These are phyloP conservation scores for Lepidotrigona ventralis DNA, from an alignment of 1,140 invertebrate species.

Conservation along the genomic window DNA sequence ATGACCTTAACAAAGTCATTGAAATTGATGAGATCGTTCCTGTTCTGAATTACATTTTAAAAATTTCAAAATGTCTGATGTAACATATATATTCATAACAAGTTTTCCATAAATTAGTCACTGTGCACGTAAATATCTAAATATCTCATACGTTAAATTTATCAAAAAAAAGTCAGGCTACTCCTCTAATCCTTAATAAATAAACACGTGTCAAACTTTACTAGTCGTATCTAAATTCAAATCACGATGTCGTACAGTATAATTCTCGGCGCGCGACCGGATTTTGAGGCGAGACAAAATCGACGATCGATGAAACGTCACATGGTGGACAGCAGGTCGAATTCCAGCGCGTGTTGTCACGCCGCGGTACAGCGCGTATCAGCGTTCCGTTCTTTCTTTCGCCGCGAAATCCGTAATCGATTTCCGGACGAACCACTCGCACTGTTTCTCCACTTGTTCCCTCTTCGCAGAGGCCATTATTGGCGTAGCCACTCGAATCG, in stretches of 20 bases:
- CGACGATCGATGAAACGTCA: not conserved
- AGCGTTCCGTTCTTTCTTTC: slow-evolving; percentile 6
- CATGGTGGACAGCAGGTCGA: slow-evolving; percentile 19
- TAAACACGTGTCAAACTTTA: not conserved
- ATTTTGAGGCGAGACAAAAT: not conserved
- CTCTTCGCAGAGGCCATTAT: slow-evolving; percentile 1
- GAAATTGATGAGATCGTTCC: no score
- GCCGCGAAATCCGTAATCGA: slow-evolving; percentile 51
- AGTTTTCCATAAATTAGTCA: no score
- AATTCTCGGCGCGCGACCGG: not conserved
- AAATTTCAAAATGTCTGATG: no score
- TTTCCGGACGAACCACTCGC: slow-evolving; percentile 33
- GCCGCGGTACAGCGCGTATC: slow-evolving; percentile 12
- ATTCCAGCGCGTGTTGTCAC: slow-evolving; percentile 37
- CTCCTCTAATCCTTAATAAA: not conserved
- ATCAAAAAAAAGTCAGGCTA: not conserved
- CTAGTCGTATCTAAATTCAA: not conserved
- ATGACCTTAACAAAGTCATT: no score
- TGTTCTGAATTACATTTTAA: no score
- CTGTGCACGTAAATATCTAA: no score
- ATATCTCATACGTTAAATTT: no score
- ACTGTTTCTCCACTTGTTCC: not conserved
- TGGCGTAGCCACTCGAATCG: slow-evolving; percentile 15
- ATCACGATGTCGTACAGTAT: not conserved
- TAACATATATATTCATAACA: no score